A percentile compares a stretch with the other conserved stretches of the same genome.
phyloP scores from a whole-genome alignment of 2,113 vertebrate genomes.

The Amazona guildingii region DNA sequence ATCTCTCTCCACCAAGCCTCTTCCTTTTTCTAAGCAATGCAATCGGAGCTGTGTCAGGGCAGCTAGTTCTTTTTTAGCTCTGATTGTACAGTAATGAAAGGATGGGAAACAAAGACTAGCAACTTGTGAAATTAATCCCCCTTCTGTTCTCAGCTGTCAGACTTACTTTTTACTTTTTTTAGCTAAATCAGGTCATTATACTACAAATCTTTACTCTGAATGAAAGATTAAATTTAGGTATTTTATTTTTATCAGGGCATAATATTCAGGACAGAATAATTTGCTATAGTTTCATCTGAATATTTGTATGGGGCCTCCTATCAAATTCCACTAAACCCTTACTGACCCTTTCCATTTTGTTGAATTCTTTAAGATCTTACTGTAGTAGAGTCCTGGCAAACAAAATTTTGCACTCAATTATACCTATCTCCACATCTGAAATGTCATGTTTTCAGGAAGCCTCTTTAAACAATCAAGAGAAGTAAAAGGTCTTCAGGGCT shows the following conservation, averaged over 20 bases:
- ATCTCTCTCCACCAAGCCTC: slow-evolving; percentile 64
- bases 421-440: slow-evolving; percentile 63
- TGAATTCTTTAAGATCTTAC: slow-evolving; percentile 46
- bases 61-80: slow-evolving; percentile 50
- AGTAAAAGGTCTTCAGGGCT: slow-evolving; percentile 68
- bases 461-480: slow-evolving; percentile 71
- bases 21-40: slow-evolving; percentile 58
- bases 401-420: slow-evolving; percentile 61
- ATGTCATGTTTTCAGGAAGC: slow-evolving; percentile 54
- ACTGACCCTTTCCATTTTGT: slow-evolving; percentile 63
- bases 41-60: slow-evolving; percentile 75
- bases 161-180: slow-evolving; percentile 71
- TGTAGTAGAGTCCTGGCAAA: slow-evolving; percentile 22
- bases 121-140: slow-evolving; percentile 79
- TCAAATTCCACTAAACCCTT: slow-evolving; percentile 75
- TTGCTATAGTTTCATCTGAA: slow-evolving; percentile 67
- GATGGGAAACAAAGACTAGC: slow-evolving; percentile 74
- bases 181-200: slow-evolving; percentile 77
- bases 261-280: slow-evolving; percentile 68
- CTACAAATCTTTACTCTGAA: slow-evolving; percentile 76
- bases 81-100: slow-evolving; percentile 72
- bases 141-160: slow-evolving; percentile 76
- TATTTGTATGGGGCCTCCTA: slow-evolving; percentile 63
- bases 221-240: slow-evolving; percentile 76
- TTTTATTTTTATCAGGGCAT: slow-evolving; percentile 65